Evolutionary conservation across 37 sponge, comb jelly and placozoan genomes (phyloP).

Genomic region (Tethya wilhelma): DNA sequence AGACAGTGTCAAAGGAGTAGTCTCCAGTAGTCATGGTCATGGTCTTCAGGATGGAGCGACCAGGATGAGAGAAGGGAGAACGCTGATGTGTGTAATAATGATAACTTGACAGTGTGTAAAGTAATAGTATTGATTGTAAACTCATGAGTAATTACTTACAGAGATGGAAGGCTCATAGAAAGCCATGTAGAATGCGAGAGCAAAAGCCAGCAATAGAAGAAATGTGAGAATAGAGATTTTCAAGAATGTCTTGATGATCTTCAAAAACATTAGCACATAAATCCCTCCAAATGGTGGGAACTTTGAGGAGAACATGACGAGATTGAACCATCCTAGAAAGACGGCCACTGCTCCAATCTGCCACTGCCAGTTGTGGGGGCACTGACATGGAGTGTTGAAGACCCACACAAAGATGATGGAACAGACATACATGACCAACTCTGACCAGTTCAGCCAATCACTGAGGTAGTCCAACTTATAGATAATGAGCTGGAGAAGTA

Average conservation of each 20-base stretch:
- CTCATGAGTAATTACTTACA: background rate
- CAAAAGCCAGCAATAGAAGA: conserved; percentile 85
- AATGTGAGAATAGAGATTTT: conserved; percentile 71
- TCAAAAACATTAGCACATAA: conserved; percentile 93
- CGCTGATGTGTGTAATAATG: background rate
- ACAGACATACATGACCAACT: background rate
- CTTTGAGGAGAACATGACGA: background rate
- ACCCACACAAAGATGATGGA: background rate
- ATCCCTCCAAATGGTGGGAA: conserved; percentile 77
- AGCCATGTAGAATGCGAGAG: conserved; percentile 87
- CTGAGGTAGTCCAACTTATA: background rate
- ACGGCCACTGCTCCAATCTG: background rate
- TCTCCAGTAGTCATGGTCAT: conserved; percentile 90
- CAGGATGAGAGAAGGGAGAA: background rate
- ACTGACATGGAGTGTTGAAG: background rate
- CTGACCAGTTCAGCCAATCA: background rate
- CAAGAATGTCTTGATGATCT: conserved; percentile 82
- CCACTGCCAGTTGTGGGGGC: conserved; percentile 43
- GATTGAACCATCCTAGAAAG: background rate
- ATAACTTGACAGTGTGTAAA: background rate
- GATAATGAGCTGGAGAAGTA: too few relatives aligned
- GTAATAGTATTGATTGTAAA: too few relatives aligned
- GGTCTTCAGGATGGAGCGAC: conserved; percentile 68
- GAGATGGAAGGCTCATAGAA: conserved; percentile 30
- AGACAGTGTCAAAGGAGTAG: conserved; percentile 80